Conservation (phyloP, 2,797 vertebrate genomes). For the Danio kyathit region DNA sequence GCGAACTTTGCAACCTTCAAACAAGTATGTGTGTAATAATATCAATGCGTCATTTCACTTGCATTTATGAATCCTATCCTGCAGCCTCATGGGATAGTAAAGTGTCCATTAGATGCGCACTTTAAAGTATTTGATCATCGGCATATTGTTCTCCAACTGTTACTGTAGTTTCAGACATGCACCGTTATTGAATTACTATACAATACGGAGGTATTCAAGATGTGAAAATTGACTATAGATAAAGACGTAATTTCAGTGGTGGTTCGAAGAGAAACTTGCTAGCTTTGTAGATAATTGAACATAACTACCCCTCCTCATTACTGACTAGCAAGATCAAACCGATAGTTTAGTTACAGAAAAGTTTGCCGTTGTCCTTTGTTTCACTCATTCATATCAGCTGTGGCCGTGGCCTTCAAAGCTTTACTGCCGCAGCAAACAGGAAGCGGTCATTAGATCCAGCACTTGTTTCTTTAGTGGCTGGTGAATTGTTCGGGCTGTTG, state of each 20-base stretch:
- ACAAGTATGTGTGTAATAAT: not conserved
- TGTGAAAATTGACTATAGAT: too few species aligned
- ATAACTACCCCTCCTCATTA: not conserved
- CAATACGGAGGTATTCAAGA: not conserved
- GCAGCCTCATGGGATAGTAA: not conserved
- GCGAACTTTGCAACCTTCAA: not conserved
- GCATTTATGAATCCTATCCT: not conserved
- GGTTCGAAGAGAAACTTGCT: not conserved
- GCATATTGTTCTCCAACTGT: not conserved
- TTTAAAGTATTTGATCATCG: not conserved
- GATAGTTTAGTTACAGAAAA: not conserved
- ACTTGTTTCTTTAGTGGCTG: constrained; percentile 70
- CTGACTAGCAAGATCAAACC: not conserved
- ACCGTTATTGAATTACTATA: not conserved
- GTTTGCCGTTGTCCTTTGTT: not conserved
- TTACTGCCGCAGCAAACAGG: constrained; percentile 22
- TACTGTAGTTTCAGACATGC: not conserved
- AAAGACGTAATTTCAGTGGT: not conserved
- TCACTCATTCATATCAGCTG: not conserved
- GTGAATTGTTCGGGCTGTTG: constrained; percentile 64
- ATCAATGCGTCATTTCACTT: not conserved
- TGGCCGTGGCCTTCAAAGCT: constrained; percentile 31
- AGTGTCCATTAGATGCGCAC: not conserved
- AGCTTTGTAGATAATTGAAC: not conserved
- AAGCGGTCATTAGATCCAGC: constrained; percentile 30